phyloP scores from a whole-genome alignment of 2,888 invertebrate species.

The Galerucella pusilla region DNA sequence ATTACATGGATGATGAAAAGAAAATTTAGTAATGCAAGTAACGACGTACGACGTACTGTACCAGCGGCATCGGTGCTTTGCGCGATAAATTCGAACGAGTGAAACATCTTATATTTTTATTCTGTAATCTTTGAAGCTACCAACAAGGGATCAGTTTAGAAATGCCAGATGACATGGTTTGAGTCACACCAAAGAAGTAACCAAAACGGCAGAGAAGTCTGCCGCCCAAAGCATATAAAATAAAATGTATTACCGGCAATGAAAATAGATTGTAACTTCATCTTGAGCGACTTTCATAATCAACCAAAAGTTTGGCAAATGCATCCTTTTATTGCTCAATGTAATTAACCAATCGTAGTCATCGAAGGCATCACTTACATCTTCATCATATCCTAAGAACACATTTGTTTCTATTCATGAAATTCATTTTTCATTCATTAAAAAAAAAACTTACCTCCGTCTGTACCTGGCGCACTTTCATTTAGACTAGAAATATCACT shows the following conservation, averaged over 20 bases:
- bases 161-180: too few relatives aligned
- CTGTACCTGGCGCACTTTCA: constrained; percentile 58
- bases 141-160: too few relatives aligned
- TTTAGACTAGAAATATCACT: constrained; percentile 60
- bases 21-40: too few relatives aligned
- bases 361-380: constrained; percentile 71
- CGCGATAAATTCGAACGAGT: too few relatives aligned
- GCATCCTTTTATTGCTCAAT: constrained; percentile 66
- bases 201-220: too few relatives aligned
- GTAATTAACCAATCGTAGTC: constrained; percentile 70
- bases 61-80: too few relatives aligned
- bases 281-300: constrained; percentile 71
- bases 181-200: too few relatives aligned
- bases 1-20: too few relatives aligned
- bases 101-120: too few relatives aligned
- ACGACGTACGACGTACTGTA: too few relatives aligned
- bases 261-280: constrained; percentile 74
- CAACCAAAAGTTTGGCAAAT: constrained; percentile 78
- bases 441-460: constrained; percentile 53
- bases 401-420: not conserved
- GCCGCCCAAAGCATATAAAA: not conserved
- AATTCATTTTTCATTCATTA: too few relatives aligned
- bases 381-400: constrained; percentile 70
- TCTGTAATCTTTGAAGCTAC: too few relatives aligned
- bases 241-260: constrained; percentile 68